Evolutionary conservation across 1,140 invertebrate genomes (phyloP).

Genomic region (Plutomurus gul): DNA sequence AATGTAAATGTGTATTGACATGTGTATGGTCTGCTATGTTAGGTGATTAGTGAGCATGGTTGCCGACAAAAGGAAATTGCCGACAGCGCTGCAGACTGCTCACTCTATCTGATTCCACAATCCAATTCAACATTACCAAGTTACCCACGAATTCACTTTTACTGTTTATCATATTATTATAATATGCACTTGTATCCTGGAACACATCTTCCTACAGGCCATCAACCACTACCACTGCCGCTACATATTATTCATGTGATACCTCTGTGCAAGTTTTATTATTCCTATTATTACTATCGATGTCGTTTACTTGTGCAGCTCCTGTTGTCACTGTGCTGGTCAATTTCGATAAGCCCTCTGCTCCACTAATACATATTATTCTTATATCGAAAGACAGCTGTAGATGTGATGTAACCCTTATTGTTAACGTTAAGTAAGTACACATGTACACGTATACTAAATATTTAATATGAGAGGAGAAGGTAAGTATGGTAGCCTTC

Average conservation of each 20-base stretch:
- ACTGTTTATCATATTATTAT: neutral
- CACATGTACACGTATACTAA: neutral
- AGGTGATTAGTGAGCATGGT: constrained; percentile 43
- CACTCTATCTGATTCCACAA: constrained; percentile 38
- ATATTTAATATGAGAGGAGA: neutral
- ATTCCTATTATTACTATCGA: too few species aligned
- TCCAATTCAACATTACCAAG: neutral
- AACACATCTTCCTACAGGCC: too few species aligned
- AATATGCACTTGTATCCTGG: too few species aligned
- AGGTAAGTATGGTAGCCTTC: neutral
- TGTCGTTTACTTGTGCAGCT: too few species aligned
- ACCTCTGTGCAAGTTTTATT: too few species aligned
- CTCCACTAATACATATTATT: too few species aligned
- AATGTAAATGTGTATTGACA: constrained; percentile 40
- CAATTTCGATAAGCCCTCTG: too few species aligned
- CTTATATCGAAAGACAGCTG: too few species aligned
- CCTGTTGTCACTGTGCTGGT: too few species aligned
- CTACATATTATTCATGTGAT: too few species aligned
- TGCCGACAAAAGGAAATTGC: constrained; percentile 43
- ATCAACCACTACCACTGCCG: too few species aligned
- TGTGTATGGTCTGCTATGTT: constrained; percentile 46
- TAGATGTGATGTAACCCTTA: neutral
- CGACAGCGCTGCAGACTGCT: constrained; percentile 24
- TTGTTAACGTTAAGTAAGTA: neutral
- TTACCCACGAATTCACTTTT: neutral